Evolutionary conservation across 2,888 invertebrate genomes (phyloP).

Genomic region (Sisyra terminalis): DNA sequence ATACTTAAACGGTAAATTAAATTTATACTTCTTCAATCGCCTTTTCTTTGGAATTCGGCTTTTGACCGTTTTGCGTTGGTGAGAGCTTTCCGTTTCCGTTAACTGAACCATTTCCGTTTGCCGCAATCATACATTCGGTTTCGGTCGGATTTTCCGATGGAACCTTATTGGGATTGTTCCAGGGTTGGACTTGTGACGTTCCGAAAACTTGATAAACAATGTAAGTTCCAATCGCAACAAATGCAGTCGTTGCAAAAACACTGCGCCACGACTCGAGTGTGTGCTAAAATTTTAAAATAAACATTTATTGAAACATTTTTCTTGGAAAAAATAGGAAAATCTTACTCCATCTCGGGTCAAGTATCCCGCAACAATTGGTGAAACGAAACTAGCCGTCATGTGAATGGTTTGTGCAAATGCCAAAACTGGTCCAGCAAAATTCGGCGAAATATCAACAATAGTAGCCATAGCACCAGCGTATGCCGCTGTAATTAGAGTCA

Average conservation of each 20-base stretch:
- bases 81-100: no score
- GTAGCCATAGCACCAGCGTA: conserved; percentile 63
- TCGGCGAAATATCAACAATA: conserved; percentile 63
- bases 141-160: background rate
- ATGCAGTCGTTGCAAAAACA: conserved; percentile 44
- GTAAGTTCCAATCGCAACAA: conserved; percentile 42
- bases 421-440: conserved; percentile 51
- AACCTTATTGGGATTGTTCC: conserved; percentile 28
- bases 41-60: no score
- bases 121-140: background rate
- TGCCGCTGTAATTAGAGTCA: conserved; percentile 51
- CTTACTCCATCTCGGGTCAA: conserved; percentile 40
- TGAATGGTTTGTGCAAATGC: conserved; percentile 64
- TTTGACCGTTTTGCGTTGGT: no score
- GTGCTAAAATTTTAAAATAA: conserved; percentile 15
- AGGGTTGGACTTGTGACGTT: conserved; percentile 39
- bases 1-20: no score
- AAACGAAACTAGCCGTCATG: conserved; percentile 56
- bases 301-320: no score
- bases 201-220: conserved; percentile 47
- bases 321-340: no score
- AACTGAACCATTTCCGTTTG: background rate
- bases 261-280: conserved; percentile 40
- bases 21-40: no score
- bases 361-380: conserved; percentile 44